phyloP scores from a whole-genome alignment of 2,797 vertebrate genomes.

The Capromys pilorides region DNA sequence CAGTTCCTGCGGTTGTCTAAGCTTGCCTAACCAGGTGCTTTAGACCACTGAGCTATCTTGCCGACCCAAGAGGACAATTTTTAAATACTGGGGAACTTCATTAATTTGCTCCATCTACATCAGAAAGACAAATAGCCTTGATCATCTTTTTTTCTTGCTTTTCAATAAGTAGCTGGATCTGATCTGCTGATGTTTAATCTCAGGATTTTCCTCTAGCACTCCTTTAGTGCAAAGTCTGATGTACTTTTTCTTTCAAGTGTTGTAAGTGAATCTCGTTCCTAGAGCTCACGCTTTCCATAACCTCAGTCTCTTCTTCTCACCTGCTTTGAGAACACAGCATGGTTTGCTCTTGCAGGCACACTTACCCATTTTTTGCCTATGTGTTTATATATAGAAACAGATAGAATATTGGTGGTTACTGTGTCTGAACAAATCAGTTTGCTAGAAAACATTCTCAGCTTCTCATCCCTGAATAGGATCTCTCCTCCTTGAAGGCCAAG shows the following conservation, averaged over 20 bases:
- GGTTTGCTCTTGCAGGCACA: background rate
- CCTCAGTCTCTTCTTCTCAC: background rate
- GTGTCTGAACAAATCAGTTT: background rate
- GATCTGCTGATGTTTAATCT: background rate
- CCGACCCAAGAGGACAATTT: too few species aligned
- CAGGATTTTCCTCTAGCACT: background rate
- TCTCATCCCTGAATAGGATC: background rate
- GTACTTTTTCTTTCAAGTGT: background rate
- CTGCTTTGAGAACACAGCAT: background rate
- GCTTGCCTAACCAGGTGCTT: too few species aligned
- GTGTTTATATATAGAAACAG: background rate
- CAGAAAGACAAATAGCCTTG: background rate
- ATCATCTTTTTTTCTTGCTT: background rate
- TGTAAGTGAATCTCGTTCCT: background rate
- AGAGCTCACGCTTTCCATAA: background rate
- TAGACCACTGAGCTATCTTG: too few species aligned
- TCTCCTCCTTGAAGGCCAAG: background rate
- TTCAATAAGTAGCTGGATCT: background rate
- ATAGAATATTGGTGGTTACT: background rate
- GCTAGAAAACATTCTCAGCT: background rate
- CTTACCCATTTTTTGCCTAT: background rate
- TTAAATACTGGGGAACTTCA: background rate
- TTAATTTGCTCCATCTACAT: background rate
- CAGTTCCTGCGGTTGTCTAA: too few species aligned
- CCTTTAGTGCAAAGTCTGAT: background rate